Evolutionary conservation across 2,797 vertebrate species (phyloP), one percentile per base, ranked within the genome.

Genomic region (Steatocranus sp.): DNA sequence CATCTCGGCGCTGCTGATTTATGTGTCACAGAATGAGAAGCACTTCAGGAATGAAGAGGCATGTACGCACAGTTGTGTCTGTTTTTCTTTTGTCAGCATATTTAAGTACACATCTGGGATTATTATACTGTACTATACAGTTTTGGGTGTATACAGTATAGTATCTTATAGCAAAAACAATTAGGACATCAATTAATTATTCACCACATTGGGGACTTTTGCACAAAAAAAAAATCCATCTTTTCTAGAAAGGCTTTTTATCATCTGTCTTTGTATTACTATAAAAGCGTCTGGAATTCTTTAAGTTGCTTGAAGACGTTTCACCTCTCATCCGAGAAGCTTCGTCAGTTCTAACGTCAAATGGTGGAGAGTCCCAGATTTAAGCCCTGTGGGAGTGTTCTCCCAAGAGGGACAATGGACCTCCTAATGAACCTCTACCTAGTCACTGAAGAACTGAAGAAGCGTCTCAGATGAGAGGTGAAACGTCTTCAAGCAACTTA

Each of bases 1-100:
- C 38, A 51, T 84, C 68, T 85, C 66, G 3, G 30, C 8, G 53
- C 20, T 2, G 11, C 56, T 82, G 82, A 86, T 89, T 90, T 74
- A 88, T 61, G 73, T 50, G 27, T 82, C 63, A 7, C 5, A 56
- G 81, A 23, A 32, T 23, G 5, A 43, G 54, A 78, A 46, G 48
- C 20, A 27, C 38, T 76, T 70, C 7, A 80, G 78, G 61, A 75
- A 79, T 50, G 78, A 41, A 63, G 76, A 73, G 17, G 23, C 8
- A 41, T 48, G 51, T 23, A 53, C 4, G 46, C 70, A 18, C 43
- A 5, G 74, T 36, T 74, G 23, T 23, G 75, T 80, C 20, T 20
- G 14, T 34, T 25, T 73, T 30, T 73, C 68, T 73, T 79, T 41
- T 56, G 32, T 79, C 2, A 23, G 11, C 41, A 18, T 54, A 56